These are phyloP conservation scores for Onychomys arenicola DNA, from an alignment of 2,797 vertebrate genomes.

Conservation along the genomic window DNA sequence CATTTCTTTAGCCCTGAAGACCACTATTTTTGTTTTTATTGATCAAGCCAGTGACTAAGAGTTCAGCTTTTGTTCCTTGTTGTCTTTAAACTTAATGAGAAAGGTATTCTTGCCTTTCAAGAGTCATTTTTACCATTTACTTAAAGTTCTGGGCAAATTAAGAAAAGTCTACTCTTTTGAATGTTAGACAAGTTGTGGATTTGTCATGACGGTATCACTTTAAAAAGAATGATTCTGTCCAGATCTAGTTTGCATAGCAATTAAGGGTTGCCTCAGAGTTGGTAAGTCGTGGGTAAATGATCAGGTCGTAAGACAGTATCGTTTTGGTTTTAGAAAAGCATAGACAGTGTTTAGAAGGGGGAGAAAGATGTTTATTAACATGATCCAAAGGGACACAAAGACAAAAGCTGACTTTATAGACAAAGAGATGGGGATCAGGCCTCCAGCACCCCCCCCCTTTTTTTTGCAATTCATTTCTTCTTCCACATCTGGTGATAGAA, in stretches of 20 bases:
- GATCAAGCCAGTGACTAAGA: slow-evolving; percentile 42
- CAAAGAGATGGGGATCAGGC: slow-evolving; percentile 60
- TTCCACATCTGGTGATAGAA: slow-evolving; percentile 78
- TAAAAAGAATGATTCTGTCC: slow-evolving; percentile 39
- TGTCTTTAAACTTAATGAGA: slow-evolving; percentile 65
- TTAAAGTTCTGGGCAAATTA: slow-evolving; percentile 58
- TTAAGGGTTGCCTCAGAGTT: slow-evolving; percentile 48
- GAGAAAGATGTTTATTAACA: slow-evolving; percentile 61
- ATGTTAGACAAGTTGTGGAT: slow-evolving; percentile 56
- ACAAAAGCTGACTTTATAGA: slow-evolving; percentile 69
- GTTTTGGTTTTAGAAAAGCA: slow-evolving; percentile 70
- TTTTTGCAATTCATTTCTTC: slow-evolving; percentile 81
- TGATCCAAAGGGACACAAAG: slow-evolving; percentile 72
- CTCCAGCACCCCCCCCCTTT: neutral
- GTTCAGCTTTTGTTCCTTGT: slow-evolving; percentile 6
- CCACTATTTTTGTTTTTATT: slow-evolving; percentile 51
- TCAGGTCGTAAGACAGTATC: neutral
- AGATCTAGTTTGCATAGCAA: neutral
- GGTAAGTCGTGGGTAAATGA: neutral
- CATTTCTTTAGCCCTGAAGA: neutral
- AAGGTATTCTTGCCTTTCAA: neutral
- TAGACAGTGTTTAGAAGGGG: slow-evolving; percentile 30
- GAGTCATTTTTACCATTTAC: slow-evolving; percentile 23
- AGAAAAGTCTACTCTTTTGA: neutral
- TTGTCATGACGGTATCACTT: neutral